Evolutionary conservation across 2,797 vertebrate species (phyloP).

Genomic region (Malacoraja senta): DNA sequence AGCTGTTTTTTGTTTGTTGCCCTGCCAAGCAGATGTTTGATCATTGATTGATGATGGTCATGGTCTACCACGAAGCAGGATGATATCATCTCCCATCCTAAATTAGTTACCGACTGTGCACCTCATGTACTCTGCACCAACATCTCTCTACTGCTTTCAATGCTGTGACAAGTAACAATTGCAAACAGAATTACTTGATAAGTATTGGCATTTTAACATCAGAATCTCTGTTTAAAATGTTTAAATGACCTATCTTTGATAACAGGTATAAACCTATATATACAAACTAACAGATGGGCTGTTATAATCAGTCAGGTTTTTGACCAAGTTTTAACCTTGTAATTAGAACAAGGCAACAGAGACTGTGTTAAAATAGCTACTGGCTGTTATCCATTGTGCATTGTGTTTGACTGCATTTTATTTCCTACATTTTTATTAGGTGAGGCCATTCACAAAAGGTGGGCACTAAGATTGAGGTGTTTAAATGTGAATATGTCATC

Average conservation of each 20-base stretch:
- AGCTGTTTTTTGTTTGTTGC: not conserved
- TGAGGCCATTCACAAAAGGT: not conserved
- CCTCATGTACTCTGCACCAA: not conserved
- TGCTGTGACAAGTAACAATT: not conserved
- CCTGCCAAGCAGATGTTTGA: too few relatives aligned
- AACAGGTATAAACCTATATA: not conserved
- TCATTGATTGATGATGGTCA: too few relatives aligned
- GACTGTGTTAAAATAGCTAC: not conserved
- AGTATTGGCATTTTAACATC: not conserved
- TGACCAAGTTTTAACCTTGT: not conserved
- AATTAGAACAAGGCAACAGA: not conserved
- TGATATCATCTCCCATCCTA: too few relatives aligned
- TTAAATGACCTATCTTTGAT: not conserved
- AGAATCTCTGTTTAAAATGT: not conserved
- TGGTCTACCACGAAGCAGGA: too few relatives aligned
- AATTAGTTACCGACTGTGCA: not conserved
- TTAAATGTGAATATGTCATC: not conserved
- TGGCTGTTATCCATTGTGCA: not conserved
- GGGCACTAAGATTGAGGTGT: not conserved
- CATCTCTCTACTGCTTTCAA: not conserved
- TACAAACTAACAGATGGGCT: not conserved
- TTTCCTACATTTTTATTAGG: not conserved
- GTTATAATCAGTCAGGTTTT: not conserved
- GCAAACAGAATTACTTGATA: not conserved
- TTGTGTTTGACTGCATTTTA: not conserved